phyloP scores from a whole-genome alignment of 2,888 invertebrate genomes.

The Congeria kusceri region DNA sequence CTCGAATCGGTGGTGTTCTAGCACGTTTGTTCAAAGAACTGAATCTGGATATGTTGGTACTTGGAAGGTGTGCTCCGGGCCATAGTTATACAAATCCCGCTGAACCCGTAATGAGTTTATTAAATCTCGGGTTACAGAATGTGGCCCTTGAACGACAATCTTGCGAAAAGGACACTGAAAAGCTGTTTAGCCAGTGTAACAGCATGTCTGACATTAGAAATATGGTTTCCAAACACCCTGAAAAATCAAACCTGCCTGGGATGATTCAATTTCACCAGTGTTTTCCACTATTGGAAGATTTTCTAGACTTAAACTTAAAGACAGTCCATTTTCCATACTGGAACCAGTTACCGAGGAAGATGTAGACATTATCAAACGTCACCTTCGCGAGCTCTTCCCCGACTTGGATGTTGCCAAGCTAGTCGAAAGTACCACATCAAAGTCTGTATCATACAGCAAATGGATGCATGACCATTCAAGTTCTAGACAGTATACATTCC shows the following conservation, averaged over 20 bases:
- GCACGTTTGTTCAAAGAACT: conserved; percentile 48
- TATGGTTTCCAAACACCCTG: not conserved
- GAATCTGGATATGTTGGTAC: conserved; percentile 49
- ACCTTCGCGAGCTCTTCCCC: conserved; percentile 17
- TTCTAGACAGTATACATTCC: not conserved
- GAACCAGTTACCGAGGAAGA: not conserved
- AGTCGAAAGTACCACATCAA: not conserved
- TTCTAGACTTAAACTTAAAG: not conserved
- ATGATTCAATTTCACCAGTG: too few relatives aligned
- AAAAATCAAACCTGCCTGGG: not conserved
- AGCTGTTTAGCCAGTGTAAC: not conserved
- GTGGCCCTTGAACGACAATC: not conserved
- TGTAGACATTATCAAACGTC: conserved; percentile 12
- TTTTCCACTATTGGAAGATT: not conserved
- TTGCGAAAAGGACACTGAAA: not conserved
- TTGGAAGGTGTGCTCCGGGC: conserved; percentile 46
- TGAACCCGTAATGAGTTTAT: conserved; percentile 43
- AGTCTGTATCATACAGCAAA: not conserved
- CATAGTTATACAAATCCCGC: conserved; percentile 53
- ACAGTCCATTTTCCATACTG: not conserved
- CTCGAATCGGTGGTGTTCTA: conserved; percentile 37
- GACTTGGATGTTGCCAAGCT: conserved; percentile 16
- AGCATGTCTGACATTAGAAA: not conserved
- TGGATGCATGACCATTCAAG: not conserved
- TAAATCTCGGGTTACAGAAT: conserved; percentile 51